Evolutionary conservation across 2,797 vertebrate genomes (phyloP), one percentile per base, ranked within the genome.

Genomic region (Apogon talboti): DNA sequence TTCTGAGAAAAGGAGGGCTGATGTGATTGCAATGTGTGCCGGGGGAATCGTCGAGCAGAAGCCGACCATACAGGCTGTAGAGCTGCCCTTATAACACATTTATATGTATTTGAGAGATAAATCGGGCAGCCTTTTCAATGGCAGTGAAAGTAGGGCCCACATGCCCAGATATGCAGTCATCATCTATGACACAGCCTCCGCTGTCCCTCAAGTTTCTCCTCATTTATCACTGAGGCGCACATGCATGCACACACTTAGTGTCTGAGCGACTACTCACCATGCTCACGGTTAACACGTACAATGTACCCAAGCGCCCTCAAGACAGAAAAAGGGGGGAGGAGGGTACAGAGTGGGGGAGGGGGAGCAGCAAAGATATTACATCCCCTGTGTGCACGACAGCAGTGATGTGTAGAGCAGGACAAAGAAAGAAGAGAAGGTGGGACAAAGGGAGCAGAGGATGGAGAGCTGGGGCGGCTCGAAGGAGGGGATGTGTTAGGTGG

Each of bases 41-140:
- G 41, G 58, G 87, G 81, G 87, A 88, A 85, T 89, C 46, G 15
- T 84, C 89, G 50, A 38, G 69, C 70, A 54, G 68, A 53, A 66
- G 71, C 46, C 61, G 49, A 76, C 78, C 76, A 44, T 30, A 71
- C 58, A 50, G 71, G 63, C 79, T 73, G 62, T 63, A 81, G n/a
- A 41, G 65, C 55, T 76, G 77, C 84, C 80, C 79, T 80, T 77
- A 75, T 74, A 84, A 81, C 73, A 81, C 82, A 79, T 88, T 86
- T 78, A 79, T 84, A 79, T 74, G 72, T 85, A 79, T 92, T 90
- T 85, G 66, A 77, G 75, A 90, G 87, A 89, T 87, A 89, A 83
- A 92, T 89, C 33, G 49, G 59, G 71, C 78, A 87, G 89, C 87
- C 87, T 91, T 88, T 91, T 74, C 71, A 70, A 62, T 78, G 51